Evolutionary conservation across 2,888 invertebrate species (phyloP), one percentile per base, ranked within the genome.

Genomic region (Zygogramma bicolorata): DNA sequence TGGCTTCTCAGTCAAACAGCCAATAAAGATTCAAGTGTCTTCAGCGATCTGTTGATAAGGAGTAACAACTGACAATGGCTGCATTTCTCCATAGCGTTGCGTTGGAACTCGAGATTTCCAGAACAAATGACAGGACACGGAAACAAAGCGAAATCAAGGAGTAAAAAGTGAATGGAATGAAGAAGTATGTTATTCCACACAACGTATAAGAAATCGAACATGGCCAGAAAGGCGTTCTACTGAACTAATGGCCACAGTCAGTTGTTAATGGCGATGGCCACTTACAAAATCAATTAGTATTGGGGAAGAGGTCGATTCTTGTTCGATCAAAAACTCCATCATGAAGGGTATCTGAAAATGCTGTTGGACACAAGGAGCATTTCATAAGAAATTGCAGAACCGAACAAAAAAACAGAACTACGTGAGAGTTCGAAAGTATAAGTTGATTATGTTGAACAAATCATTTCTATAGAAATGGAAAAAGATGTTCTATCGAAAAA

Each of bases 161-260:
- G 42, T 59, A 67, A 67, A 67, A 65, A 65, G 27, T 29, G 40
- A 25, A 22, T 15, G 62, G 59, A 29, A 70, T 59, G 73, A 66
- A 72, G 62, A 75, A 72, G 74, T 79, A 68, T 74, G 68, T 68
- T 75, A 77, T 80, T 81, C 77, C 77, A 81, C 81, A 81, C 81
- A 81, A 81, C 79, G 78, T 78, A 79, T 80, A 81, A 82, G 79
- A 80, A 79, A 82, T 82, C 75, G 75, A 58, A 73, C 62, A 53
- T 46, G 61, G 68, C 42, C 59, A 65, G 77, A 81, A 76, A 81
- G 81, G 81, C 81, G 81, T 81, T 78, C 76, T 80, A 70, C 70
- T 72, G 77, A 53, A 60, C 77, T 75, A 77, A 77, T 74, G 75
- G 73, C 71, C 27, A 68, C 69, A 72, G 69, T 66, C 69, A 65